Evolutionary conservation across 37 sponge, comb jelly and placozoan species (phyloP), one percentile per base, ranked within the genome.

Genomic region (Trichoplax adhaerens): DNA sequence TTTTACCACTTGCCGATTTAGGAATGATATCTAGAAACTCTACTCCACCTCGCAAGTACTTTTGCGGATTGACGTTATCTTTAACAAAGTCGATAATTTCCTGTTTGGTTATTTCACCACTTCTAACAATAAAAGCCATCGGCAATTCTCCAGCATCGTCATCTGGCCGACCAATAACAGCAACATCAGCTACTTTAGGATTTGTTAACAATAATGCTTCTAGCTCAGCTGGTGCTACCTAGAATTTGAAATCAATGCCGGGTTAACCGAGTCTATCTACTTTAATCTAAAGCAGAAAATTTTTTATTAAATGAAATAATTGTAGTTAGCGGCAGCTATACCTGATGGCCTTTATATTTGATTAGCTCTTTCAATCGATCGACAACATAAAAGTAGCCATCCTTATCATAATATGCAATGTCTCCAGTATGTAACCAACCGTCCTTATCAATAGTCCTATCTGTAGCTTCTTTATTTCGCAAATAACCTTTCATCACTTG

Each of bases 351-450:
- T 71, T 91, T 87, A 71, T 87, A 87, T 74, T 91, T 91, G 75
- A 91, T 91, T 54, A 91, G 81, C 74, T 91, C 93, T 75, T 91
- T 91, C 6, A 91, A 77, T 54, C 93, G 82, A 66, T 87, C 93
- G 2, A 82, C 79, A 59, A 91, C 80, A 72, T 81, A 91, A 81
- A 91, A 87, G 56, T 76, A 76, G 7, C 85, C 85, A 47, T 84
- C 78, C 10, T 79, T 57, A 55, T 91, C 93, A 79, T 82, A 86
- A 68, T 82, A 81, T 3, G 29, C 90, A 61, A 91, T 71, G 77
- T 91, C 93, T 10, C 93, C 93, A 6, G 85, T 87, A 10, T 60
- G 64, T 48, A 91, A 79, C 83, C 88, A 91, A 4, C 85, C 85
- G 73, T 87, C 93, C 53, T 81, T 78, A 12, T 76, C 77, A 47